phyloP scores from a whole-genome alignment of 2,797 vertebrate species.

The Chelon labrosus region DNA sequence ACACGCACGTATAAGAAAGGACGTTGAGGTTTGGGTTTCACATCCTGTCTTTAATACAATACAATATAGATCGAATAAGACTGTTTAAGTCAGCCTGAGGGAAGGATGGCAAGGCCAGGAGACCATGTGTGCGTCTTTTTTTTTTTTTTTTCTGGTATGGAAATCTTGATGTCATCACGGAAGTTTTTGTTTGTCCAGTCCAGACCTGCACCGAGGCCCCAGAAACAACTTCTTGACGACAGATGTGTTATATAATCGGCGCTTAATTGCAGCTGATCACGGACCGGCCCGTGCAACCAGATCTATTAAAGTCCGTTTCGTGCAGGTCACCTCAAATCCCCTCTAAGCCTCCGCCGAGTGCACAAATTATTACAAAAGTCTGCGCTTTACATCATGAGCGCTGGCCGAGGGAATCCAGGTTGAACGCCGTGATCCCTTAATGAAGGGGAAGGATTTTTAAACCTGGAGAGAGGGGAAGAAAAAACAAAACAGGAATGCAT shows the following conservation, averaged over 20 bases:
- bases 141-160: constrained; percentile 35
- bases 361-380: constrained; percentile 40
- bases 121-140: background rate
- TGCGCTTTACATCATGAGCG: constrained; percentile 27
- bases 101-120: constrained; percentile 37
- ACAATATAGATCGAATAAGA: constrained; percentile 41
- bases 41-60: constrained; percentile 61
- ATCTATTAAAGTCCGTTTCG: constrained; percentile 36
- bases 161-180: constrained; percentile 71
- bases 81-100: constrained; percentile 40
- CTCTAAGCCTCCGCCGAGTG: constrained; percentile 34
- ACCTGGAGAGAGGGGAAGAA: constrained; percentile 6
- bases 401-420: constrained; percentile 34
- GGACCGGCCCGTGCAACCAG: constrained; percentile 22
- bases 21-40: constrained; percentile 27
- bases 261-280: constrained; percentile 54
- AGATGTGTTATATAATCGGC: constrained; percentile 65
- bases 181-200: constrained; percentile 67
- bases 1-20: constrained; percentile 13
- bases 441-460: constrained; percentile 43
- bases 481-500: constrained; percentile 7
- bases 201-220: constrained; percentile 19
- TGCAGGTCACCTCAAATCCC: constrained; percentile 42
- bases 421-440: constrained; percentile 27
- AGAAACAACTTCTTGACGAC: constrained; percentile 68